Evolutionary conservation across 1,140 invertebrate species (phyloP).

Genomic region (Cotesia chilonis): DNA sequence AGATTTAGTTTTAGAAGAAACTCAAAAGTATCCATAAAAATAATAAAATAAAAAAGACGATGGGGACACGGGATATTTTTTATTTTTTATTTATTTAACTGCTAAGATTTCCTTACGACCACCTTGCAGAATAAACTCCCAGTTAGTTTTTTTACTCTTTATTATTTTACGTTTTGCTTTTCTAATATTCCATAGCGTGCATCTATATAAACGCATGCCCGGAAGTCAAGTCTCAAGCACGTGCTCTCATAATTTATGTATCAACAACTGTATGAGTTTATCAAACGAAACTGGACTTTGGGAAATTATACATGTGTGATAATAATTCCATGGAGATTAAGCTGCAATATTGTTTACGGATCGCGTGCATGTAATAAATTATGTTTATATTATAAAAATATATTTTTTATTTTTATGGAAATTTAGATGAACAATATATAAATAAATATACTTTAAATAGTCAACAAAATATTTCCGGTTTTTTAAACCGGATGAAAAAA

Average conservation of each 20-base stretch:
- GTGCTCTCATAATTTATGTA: conserved; percentile 22
- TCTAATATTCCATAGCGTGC: too few species aligned
- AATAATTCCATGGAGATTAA: not conserved
- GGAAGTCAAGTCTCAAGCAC: conserved; percentile 20
- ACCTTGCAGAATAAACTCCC: conserved; percentile 14
- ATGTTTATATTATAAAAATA: too few species aligned
- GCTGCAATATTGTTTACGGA: too few species aligned
- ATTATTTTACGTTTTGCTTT: too few species aligned
- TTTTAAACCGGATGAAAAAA: not conserved
- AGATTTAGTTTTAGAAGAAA: not conserved
- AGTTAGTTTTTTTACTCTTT: too few species aligned
- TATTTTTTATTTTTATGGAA: too few species aligned
- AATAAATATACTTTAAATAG: not conserved
- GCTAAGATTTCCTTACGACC: not conserved
- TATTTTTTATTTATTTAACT: too few species aligned
- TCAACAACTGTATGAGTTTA: conserved; percentile 14
- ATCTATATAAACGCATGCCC: conserved; percentile 3
- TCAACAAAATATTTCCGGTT: conserved; percentile 10
- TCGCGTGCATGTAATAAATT: too few species aligned
- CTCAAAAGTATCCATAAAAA: not conserved
- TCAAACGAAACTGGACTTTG: not conserved
- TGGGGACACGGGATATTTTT: too few species aligned
- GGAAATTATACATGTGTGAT: not conserved
- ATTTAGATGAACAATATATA: not conserved
- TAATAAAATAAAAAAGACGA: not conserved